Base-by-base conservation (phyloP, 2,797 vertebrate genomes). In the Phoeniculus purpureus region DNA sequence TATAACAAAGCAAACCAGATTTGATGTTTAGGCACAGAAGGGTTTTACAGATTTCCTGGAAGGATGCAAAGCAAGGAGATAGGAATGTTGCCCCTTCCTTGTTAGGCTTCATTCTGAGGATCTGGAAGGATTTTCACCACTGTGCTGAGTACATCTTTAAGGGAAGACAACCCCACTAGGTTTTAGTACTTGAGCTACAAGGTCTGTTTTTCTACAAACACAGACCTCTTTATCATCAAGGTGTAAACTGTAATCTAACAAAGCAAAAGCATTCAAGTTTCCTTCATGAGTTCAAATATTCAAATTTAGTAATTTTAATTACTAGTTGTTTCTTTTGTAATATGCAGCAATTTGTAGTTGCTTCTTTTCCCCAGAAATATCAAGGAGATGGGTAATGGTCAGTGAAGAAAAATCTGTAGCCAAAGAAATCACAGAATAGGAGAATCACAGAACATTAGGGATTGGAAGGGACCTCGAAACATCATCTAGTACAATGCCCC, bases 161-260 rank as follows among this genome's bases (percentile, higher is more conserved):
- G 32, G 22, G 16, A 26, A 78, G 87, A 7, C 74, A 59, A 51
- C 10, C 9, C 4, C 17, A 20, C 18, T 15, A 51, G 22, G 15
- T 54, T 81, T 91, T 91, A 34, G 8, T 70, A 80, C 94, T 86
- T 91, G 58, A 87, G 51, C 60, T 61, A 27, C 23, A 64, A 75
- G 29, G 56, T 37, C 58, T 37, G 54, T 58, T 56, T 73, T 80
- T 81, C 55, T 87, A 76, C 54, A 62, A 26, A 27, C 15, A 74
- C 20, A 45, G 45, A 25, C 9, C 19, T 23, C 29, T 52, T 9
- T 47, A 32, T 22, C 32, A 20, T 60, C 50, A 76, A 81, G 8
- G 15, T 62, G 12, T 67, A 58, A 83, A 31, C 54, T 77, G 37
- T 48, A 87, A 72, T 6, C 21, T 55, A 81, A 37, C 52, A 58